phyloP scores from a whole-genome alignment of 1,140 invertebrate species.

The Carcinoscorpius rotundicauda region DNA sequence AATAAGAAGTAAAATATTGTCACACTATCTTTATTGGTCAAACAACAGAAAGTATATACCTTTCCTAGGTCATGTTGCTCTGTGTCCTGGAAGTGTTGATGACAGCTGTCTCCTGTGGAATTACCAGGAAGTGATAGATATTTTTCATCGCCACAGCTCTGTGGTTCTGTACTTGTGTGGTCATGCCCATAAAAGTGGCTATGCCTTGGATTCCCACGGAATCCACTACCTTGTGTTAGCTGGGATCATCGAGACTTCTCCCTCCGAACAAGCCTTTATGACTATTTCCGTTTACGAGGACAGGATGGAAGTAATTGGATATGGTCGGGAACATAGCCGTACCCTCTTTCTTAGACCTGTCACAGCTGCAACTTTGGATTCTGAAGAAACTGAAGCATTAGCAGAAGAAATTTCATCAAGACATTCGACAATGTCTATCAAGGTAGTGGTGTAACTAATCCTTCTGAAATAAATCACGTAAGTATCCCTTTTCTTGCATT shows the following conservation, averaged over 20 bases:
- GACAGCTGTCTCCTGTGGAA: slow-evolving; percentile 29
- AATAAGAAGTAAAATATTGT: no score
- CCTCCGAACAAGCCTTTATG: slow-evolving; percentile 27
- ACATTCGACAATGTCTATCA: not conserved
- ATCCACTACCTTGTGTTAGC: slow-evolving; percentile 30
- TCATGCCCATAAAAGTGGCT: slow-evolving; percentile 29
- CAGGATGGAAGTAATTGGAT: slow-evolving; percentile 17
- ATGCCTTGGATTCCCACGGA: slow-evolving; percentile 26
- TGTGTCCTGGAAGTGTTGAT: slow-evolving; percentile 24
- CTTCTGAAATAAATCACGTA: not conserved
- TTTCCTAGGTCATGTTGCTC: slow-evolving; percentile 28
- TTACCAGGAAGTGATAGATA: slow-evolving; percentile 27
- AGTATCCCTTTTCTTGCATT: no score
- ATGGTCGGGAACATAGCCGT: slow-evolving; percentile 22
- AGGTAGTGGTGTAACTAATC: not conserved
- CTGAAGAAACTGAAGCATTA: not conserved
- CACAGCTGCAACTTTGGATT: not conserved
- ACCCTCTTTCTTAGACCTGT: not conserved
- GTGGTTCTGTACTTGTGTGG: slow-evolving; percentile 30
- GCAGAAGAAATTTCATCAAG: not conserved
- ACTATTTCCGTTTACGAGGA: slow-evolving; percentile 28
- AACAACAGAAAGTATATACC: no score
- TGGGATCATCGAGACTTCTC: slow-evolving; percentile 29
- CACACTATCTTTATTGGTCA: no score
- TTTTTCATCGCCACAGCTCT: slow-evolving; percentile 24